Evolutionary conservation across 2,797 vertebrate species (phyloP), one percentile per base, ranked within the genome.

Genomic region (Coranthus polyacanthus): DNA sequence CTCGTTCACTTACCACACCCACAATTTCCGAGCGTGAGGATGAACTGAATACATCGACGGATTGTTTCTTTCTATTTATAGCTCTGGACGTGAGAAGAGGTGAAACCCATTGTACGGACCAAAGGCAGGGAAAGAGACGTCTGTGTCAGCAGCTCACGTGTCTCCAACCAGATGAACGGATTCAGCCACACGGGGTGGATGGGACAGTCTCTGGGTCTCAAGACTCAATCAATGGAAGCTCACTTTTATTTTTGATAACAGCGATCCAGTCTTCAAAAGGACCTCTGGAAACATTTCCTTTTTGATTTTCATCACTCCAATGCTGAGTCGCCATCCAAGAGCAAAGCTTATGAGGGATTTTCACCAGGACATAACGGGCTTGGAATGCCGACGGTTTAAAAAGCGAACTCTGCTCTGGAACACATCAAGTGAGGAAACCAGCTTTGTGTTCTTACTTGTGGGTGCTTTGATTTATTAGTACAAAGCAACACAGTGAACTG

Each of bases 1-100:
- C 18, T 49, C n/a, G 34, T 46, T 55, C 10, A 36, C 39, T 63
- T 21, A 44, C 18, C 39, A 39, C 58, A 47, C 36, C 56, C 62
- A 73, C 51, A 18, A 36, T 46, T 63, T 51, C 38, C 21, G 57
- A 52, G 42, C 41, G 51, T 13, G n/a, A 5, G 22, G 13, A 61
- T 41, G 36, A 24, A n/a, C 6, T 5, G 13, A 41, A 21, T 15
- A 44, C 22, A 47, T 5, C 12, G 2, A n/a, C 3, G n/a, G 51
- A 56, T 24, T 22, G 18, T 20, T 22, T 46, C 49, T 43, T 53
- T 10, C 38, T 59, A 62, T 67, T 65, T 29, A 64, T 55, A 70
- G 13, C 39, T 60, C 3, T 12, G 8, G 37, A 34, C 22, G 41
- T 21, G 7, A 53, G 43, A 58, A 20, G 47, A 67, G 18, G 51